Evolutionary conservation across 2,888 invertebrate genomes (phyloP), one percentile per base, ranked within the genome.

Genomic region (Nyleta sp.): DNA sequence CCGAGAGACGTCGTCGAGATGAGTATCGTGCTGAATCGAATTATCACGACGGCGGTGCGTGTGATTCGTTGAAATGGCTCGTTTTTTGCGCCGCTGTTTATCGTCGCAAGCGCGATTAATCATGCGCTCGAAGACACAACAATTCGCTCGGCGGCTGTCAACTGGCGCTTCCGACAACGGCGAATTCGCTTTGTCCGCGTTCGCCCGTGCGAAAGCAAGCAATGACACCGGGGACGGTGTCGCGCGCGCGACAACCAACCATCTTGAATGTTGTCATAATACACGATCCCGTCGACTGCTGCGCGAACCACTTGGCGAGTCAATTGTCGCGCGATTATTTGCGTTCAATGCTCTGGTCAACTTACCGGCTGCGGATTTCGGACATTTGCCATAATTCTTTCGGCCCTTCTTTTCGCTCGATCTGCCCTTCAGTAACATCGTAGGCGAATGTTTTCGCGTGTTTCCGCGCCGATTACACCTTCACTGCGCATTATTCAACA

Each of bases 401-500:
- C 89, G 85, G 78, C 83, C 83, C 84, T 86, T 89, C 80, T 84
- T 89, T 77, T 83, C 84, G 79, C 81, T 81, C 62, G 83, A 81
- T 74, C 85, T 87, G 74, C 85, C 82, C 84, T 90, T 90, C 82
- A 90, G 81, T 81, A 90, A 87, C 90, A 90, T 90, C 82, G 84
- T 87, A 84, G 72, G 74, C 79, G 78, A 73, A 74, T 80, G 80
- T 81, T 81, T 53, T 72, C 84, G 81, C 81, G 71, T 81, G 82
- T 80, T 83, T 80, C 78, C 74, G 71, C 70, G 71, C 80, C 78
- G 62, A 78, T 65, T 73, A 31, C 65, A 72, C 70, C 77, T 78
- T 76, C 80, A 81, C 84, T 88, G 83, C 87, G 86, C 89, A 90
- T 90, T 88, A 88, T 89, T 87, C 83, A 80, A 84, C 80, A 81